These are phyloP conservation scores for Cylas formicarius DNA, from an alignment of 1,140 invertebrate genomes.

Conservation along the genomic window DNA sequence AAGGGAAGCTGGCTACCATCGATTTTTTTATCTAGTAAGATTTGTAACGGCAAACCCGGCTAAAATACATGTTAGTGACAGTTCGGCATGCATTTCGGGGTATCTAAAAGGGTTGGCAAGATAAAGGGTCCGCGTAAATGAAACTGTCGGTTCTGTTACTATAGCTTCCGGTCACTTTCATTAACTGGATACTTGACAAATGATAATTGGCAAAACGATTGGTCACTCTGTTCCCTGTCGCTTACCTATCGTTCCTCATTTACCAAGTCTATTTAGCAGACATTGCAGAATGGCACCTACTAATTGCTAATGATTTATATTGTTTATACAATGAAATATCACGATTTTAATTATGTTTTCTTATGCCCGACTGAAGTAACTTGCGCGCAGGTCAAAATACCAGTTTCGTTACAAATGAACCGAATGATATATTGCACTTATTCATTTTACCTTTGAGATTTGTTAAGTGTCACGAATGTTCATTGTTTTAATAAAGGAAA, in stretches of 20 bases:
- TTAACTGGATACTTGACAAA: conserved; percentile 42
- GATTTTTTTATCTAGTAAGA: conserved; percentile 24
- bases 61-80: conserved; percentile 37
- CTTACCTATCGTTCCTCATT: conserved; percentile 35
- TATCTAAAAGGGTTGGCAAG: conserved; percentile 37
- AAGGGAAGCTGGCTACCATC: conserved; percentile 10
- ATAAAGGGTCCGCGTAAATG: conserved; percentile 39
- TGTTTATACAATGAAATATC: conserved; percentile 25
- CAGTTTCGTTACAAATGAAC: conserved; percentile 5
- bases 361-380: conserved; percentile 3
- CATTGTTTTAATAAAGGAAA: too few relatives aligned
- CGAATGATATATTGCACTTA: conserved; percentile 1
- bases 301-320: conserved; percentile 33
- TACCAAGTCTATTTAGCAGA: conserved; percentile 32
- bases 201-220: conserved; percentile 42
- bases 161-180: conserved; percentile 41
- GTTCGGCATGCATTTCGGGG: conserved; percentile 34
- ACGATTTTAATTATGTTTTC: conserved; percentile 22
- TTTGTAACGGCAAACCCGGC: conserved; percentile 14
- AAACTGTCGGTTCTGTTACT: conserved; percentile 31
- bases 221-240: conserved; percentile 39
- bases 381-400: conserved; percentile 8
- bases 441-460: too few relatives aligned
- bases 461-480: too few relatives aligned
- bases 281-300: conserved; percentile 28